A percentile compares a stretch with the other conserved stretches of the same genome.
Conservation (phyloP, 1,140 invertebrate genomes). For the Trypoxylus dichotomus region DNA sequence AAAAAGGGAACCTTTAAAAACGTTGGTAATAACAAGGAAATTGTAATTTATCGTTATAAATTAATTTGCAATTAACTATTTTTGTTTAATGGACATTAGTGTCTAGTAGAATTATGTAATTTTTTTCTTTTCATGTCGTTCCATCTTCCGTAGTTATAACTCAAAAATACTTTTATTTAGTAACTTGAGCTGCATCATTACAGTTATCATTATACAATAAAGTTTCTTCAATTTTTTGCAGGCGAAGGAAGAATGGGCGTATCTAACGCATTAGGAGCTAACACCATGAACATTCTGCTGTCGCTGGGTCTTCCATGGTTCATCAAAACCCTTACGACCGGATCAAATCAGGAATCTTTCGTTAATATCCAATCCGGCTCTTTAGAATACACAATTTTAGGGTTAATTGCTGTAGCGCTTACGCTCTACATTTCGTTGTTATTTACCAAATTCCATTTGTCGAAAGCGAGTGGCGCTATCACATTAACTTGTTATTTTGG, state of each 20-base stretch:
- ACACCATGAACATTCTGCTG: constrained; percentile 82
- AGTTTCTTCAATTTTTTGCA: constrained; percentile 49
- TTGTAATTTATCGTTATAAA: too few species aligned
- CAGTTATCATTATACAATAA: not conserved
- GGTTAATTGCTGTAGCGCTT: constrained; percentile 62
- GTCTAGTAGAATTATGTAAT: too few species aligned
- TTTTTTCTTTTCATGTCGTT: too few species aligned
- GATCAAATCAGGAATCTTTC: constrained; percentile 51
- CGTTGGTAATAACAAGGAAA: too few species aligned
- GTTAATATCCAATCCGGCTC: constrained; percentile 61
- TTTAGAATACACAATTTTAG: constrained; percentile 67
- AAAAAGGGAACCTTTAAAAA: too few species aligned
- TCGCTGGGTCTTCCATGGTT: constrained; percentile 86
- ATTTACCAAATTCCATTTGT: constrained; percentile 62
- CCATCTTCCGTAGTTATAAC: too few species aligned
- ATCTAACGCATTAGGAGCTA: constrained; percentile 81
- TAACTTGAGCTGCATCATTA: too few species aligned
- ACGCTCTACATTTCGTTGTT: constrained; percentile 61
- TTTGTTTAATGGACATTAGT: too few species aligned
- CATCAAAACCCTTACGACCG: constrained; percentile 67
- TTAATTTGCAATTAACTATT: too few species aligned
- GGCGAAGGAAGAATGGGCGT: constrained; percentile 83
- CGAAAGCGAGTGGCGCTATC: constrained; percentile 60
- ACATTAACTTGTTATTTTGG: constrained; percentile 62
- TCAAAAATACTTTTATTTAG: too few species aligned